A percentile compares a stretch with the other conserved stretches of the same genome.
Conservation (phyloP, 2,797 vertebrate genomes). For the Enteromius mattozi region DNA sequence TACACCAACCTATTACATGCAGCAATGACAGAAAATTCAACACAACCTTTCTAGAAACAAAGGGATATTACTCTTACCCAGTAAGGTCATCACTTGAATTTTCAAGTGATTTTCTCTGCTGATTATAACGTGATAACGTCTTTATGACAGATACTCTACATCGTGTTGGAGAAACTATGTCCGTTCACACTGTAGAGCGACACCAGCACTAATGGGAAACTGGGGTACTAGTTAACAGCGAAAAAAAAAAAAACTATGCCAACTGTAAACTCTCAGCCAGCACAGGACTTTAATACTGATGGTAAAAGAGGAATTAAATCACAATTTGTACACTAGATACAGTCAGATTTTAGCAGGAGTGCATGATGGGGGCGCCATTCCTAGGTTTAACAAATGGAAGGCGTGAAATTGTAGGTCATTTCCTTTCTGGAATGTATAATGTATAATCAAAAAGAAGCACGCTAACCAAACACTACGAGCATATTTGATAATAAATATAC, state of each 20-base stretch:
- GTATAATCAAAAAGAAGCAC: conserved; percentile 25
- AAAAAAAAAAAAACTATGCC: conserved; percentile 78
- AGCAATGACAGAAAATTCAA: conserved; percentile 83
- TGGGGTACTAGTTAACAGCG: conserved; percentile 88
- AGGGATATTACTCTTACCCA: conserved; percentile 25
- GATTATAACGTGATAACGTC: conserved; percentile 78
- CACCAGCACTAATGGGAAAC: conserved; percentile 87
- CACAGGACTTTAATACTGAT: conserved; percentile 44
- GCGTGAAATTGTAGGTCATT: background rate
- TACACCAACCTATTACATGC: conserved; percentile 81
- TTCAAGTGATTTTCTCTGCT: conserved; percentile 24
- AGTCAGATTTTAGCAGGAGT: conserved; percentile 34
- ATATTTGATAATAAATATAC: background rate
- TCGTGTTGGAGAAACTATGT: conserved; percentile 21
- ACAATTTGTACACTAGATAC: conserved; percentile 57
- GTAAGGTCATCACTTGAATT: conserved; percentile 25
- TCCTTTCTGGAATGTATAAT: conserved; percentile 8
- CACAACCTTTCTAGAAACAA: conserved; percentile 68
- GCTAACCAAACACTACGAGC: conserved; percentile 6
- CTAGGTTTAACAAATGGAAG: background rate
- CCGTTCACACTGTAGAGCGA: conserved; percentile 72
- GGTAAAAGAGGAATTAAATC: conserved; percentile 35
- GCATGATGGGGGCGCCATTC: conserved; percentile 19
- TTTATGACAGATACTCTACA: conserved; percentile 78
- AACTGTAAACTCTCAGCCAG: conserved; percentile 71